Evolutionary conservation across 2,113 vertebrate species (phyloP).

Genomic region (Tauraco erythrolophus): DNA sequence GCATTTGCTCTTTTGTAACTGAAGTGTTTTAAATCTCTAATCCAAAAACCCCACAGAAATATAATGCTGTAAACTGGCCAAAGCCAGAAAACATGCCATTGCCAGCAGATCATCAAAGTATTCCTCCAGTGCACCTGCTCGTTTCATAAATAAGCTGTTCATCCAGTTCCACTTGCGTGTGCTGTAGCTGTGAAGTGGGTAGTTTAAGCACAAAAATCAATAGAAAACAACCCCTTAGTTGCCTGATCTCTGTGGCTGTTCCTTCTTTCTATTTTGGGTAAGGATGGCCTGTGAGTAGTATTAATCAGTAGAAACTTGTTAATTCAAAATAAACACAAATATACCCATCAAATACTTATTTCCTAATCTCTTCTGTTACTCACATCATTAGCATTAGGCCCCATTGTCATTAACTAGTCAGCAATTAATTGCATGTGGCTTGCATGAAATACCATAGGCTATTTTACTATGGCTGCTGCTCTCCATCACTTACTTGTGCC

Average conservation of each 20-base stretch:
- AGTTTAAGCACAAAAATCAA: not conserved
- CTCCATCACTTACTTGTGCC: not conserved
- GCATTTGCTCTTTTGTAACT: not conserved
- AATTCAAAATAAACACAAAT: not conserved
- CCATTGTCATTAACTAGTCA: not conserved
- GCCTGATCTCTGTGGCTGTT: not conserved
- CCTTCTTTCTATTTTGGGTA: not conserved
- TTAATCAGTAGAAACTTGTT: not conserved
- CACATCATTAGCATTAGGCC: not conserved
- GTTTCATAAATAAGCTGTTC: not conserved
- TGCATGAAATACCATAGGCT: not conserved
- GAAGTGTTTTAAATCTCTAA: not conserved
- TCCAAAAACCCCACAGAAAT: not conserved
- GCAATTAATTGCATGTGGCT: not conserved
- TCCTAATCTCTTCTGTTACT: not conserved
- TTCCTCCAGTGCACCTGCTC: not conserved
- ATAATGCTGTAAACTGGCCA: not conserved
- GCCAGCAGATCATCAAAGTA: not conserved
- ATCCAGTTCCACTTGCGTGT: not conserved
- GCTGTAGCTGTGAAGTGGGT: not conserved
- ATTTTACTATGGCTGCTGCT: not conserved
- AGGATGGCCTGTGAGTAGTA: not conserved
- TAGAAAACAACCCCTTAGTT: not conserved
- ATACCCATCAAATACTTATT: not conserved
- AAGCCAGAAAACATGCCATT: not conserved